These are phyloP conservation scores for Venustoraphidia nigricollis DNA, from an alignment of 2,888 invertebrate species.

Conservation along the genomic window DNA sequence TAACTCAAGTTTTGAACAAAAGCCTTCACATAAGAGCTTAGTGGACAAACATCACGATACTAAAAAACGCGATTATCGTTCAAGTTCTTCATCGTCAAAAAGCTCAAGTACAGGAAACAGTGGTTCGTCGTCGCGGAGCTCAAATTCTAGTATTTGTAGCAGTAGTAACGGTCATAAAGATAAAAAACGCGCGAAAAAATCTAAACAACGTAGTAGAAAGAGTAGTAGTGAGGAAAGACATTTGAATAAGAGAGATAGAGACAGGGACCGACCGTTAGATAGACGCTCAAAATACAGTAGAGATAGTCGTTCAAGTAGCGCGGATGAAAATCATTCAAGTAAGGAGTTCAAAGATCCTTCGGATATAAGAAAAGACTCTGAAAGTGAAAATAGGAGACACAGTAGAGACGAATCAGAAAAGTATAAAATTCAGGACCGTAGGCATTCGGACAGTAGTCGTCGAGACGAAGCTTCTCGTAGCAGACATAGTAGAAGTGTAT, in stretches of 20 bases:
- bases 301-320: constrained; percentile 6
- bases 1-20: too few relatives aligned
- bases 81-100: constrained; percentile 3
- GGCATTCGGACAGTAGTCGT: constrained; percentile 8
- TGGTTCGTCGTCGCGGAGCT: constrained; percentile 6
- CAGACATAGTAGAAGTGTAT: constrained; percentile 11
- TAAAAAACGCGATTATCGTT: not conserved
- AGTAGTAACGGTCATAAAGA: constrained; percentile 9
- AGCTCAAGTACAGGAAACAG: constrained; percentile 1
- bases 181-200: constrained; percentile 9
- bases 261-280: constrained; percentile 2
- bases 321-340: not conserved
- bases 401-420: not conserved
- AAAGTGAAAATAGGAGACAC: not conserved
- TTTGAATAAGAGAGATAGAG: constrained; percentile 11
- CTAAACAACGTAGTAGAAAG: constrained; percentile 7
- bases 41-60: too few relatives aligned
- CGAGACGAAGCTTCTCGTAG: constrained; percentile 11
- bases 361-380: not conserved
- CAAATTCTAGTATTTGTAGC: constrained; percentile 9
- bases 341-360: constrained; percentile 2
- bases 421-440: too few relatives aligned
- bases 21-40: too few relatives aligned
- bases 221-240: constrained; percentile 19
- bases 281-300: not conserved